Base-by-base conservation (phyloP, 1,140 invertebrate genomes). In the Drosophila virilis region DNA sequence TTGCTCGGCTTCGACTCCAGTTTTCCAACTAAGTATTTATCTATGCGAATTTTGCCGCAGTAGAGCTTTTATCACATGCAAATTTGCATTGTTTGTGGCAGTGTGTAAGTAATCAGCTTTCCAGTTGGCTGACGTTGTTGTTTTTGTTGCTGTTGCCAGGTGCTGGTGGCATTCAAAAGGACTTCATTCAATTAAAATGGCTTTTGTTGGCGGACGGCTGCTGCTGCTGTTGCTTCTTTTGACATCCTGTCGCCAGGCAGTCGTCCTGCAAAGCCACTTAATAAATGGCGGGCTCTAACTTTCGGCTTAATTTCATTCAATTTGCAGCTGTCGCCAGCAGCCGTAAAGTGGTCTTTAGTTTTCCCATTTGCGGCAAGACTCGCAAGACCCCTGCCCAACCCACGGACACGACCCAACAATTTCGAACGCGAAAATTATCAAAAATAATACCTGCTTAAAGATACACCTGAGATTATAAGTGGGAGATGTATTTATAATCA, bases 261-360 rank as follows among this genome's bases (percentile, higher is more conserved):
- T 64, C 61, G 59, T 37, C 35, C 48, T 35, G 28, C 55, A 46
- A 75, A 88, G 83, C 79, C 65, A 83, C 76, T 74, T 89, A 88
- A 88, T 83, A 79, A 89, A 88, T 88, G 67, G 79, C 84, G 10
- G 42, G 62, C 77, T 83, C 79, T 71, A 83, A 83, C 72, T 70
- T 79, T 76, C 64, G 77, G 65, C 69, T 79, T 83, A 83, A 88
- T 77, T 88, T 80, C 71, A 88, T 88, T 88, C 86, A 83, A 88
- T 88, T 88, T 88, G 73, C 83, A 77, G 83, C 83, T 88, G 76
- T 88, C 83, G 83, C 80, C 83, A 83, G 84, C 83, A 88, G 83
- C 84, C 79, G 77, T 88, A 88, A 88, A 88, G 83, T 71, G 76
- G 84, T 60, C 68, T 88, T 88, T 88, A 88, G 76, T 88, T 86